phyloP scores from a whole-genome alignment of 2,113 vertebrate genomes.

The Hippocampus barbouri region DNA sequence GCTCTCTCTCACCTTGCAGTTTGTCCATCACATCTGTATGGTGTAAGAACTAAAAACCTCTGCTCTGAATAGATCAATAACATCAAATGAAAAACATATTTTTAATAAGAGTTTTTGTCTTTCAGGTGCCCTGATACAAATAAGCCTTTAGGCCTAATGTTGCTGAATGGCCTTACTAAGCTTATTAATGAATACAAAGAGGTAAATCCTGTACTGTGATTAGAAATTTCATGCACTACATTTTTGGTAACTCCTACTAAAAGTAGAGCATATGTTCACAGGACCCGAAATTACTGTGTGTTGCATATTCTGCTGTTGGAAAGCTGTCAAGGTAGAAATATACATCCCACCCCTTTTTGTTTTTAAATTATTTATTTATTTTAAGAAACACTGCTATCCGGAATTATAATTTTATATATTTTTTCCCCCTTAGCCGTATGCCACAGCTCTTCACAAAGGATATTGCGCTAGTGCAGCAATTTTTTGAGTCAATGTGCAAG shows the following conservation, averaged over 20 bases:
- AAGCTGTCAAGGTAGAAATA: conserved; percentile 88
- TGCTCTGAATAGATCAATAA: not conserved
- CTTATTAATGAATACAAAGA: conserved; percentile 98
- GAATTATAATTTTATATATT: not conserved
- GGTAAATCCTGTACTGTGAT: conserved; percentile 65
- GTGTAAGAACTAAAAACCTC: conserved; percentile 79
- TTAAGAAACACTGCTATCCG: not conserved
- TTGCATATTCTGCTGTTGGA: conserved; percentile 96
- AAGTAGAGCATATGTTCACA: conserved; percentile 42
- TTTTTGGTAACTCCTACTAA: not conserved
- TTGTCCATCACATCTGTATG: conserved; percentile 97
- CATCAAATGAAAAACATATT: not conserved
- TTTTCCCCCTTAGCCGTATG: conserved; percentile 81
- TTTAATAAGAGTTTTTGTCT: not conserved
- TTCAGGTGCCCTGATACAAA: conserved; percentile 92
- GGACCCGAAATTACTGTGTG: conserved; percentile 91
- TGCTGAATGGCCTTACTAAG: conserved; percentile 98
- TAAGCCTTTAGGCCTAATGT: conserved; percentile 95
- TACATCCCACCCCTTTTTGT: not conserved
- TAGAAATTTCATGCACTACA: not conserved
- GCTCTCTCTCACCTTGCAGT: conserved; percentile 89
- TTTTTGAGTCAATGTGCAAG: conserved; percentile 98
- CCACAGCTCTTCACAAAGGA: conserved; percentile 98
- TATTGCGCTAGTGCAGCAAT: conserved; percentile 95
- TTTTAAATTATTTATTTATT: not conserved